Evolutionary conservation across 1,140 invertebrate species (phyloP).

Genomic region (Dreissena polymorpha): DNA sequence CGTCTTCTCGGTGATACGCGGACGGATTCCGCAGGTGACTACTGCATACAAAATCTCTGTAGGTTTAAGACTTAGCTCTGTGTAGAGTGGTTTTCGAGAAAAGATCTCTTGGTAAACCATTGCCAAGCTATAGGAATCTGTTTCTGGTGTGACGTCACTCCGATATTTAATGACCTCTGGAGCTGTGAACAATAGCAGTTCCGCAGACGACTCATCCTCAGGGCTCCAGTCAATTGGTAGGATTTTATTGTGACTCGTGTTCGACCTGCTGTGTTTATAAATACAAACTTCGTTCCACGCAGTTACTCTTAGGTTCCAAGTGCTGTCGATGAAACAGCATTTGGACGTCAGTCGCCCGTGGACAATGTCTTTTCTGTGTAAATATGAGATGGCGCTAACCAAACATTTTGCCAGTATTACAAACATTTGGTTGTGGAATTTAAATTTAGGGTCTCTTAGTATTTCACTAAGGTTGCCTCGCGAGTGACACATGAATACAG

Average conservation of each 20-base stretch:
- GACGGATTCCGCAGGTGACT: slow-evolving; percentile 59
- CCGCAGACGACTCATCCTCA: not conserved
- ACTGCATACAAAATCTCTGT: slow-evolving; percentile 61
- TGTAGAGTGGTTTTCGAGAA: slow-evolving; percentile 64
- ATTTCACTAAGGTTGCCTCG: slow-evolving; percentile 67
- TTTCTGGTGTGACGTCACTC: slow-evolving; percentile 37
- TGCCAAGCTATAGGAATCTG: slow-evolving; percentile 67
- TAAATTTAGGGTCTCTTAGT: slow-evolving; percentile 63
- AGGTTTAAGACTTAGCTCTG: slow-evolving; percentile 51
- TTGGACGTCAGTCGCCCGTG: slow-evolving; percentile 68
- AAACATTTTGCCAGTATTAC: slow-evolving; percentile 66
- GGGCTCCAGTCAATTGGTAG: not conserved
- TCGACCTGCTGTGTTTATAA: slow-evolving; percentile 21
- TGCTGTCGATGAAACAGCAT: slow-evolving; percentile 69
- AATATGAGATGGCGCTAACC: slow-evolving; percentile 64
- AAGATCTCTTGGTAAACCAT: slow-evolving; percentile 70
- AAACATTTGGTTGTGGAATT: slow-evolving; percentile 65
- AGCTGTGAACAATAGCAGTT: slow-evolving; percentile 62
- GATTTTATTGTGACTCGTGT: slow-evolving; percentile 10
- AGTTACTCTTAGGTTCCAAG: slow-evolving; percentile 70
- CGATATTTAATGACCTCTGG: slow-evolving; percentile 65
- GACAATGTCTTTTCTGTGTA: slow-evolving; percentile 65
- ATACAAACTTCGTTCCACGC: slow-evolving; percentile 61
- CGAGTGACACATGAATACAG: slow-evolving; percentile 61
- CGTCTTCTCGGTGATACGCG: slow-evolving; percentile 48